Evolutionary conservation across 2,113 vertebrate genomes (phyloP).

Genomic region (Dasyornis broadbenti): DNA sequence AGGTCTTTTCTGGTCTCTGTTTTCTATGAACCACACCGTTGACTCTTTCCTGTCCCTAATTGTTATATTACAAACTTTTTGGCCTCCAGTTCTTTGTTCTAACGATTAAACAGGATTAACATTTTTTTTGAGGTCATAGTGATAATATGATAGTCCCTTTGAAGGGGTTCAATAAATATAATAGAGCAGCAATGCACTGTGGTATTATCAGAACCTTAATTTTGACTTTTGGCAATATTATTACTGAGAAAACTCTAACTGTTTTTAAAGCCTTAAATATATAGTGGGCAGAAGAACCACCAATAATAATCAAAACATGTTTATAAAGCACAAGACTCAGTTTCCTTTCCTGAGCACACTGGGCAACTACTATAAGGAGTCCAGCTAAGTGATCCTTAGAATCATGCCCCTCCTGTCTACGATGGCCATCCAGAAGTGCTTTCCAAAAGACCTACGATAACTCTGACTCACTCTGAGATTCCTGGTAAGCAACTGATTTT

Average conservation of each 20-base stretch:
- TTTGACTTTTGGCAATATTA: background rate
- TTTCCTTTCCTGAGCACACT: background rate
- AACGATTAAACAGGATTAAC: slow-evolving; percentile 20
- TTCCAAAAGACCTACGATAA: background rate
- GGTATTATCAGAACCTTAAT: background rate
- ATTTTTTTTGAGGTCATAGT: slow-evolving; percentile 18
- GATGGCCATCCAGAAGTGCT: background rate
- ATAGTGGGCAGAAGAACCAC: background rate
- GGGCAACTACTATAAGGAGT: background rate
- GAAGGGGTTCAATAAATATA: background rate
- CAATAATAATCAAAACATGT: background rate
- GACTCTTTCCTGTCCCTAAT: background rate
- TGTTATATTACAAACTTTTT: background rate
- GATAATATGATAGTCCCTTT: slow-evolving; percentile 36
- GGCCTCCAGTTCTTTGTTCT: slow-evolving; percentile 8
- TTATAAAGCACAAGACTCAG: background rate
- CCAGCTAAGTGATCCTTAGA: background rate
- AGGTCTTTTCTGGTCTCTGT: background rate
- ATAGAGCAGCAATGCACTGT: background rate
- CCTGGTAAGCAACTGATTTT: background rate
- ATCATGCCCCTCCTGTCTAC: background rate
- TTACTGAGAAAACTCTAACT: background rate
- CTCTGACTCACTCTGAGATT: background rate
- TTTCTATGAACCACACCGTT: background rate
- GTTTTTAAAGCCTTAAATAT: background rate